Percentiles rank a stretch among this genome's conserved stretches.
Evolutionary conservation across 2,113 vertebrate species (phyloP).

Genomic region (Heloderma charlesbogerti): DNA sequence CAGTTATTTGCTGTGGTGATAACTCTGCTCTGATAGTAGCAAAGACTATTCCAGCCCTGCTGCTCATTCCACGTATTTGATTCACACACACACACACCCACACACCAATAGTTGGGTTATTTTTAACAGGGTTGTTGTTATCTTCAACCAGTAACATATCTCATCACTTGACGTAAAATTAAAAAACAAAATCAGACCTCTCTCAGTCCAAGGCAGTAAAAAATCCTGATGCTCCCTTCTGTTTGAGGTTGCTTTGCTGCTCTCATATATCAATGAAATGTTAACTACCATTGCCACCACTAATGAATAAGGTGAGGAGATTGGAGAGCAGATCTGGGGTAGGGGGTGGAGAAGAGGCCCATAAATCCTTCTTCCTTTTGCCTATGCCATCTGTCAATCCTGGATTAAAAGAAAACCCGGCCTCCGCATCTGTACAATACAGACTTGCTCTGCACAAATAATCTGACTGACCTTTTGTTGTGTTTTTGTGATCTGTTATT

Average conservation of each 20-base stretch:
- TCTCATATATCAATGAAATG: not conserved
- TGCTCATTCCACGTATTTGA: not conserved
- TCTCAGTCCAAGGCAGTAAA: slow-evolving; percentile 21
- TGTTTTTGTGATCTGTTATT: not conserved
- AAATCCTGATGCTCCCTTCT: not conserved
- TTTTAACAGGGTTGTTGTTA: not conserved
- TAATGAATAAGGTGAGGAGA: slow-evolving; percentile 30
- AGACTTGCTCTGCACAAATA: slow-evolving; percentile 6
- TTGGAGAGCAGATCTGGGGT: slow-evolving; percentile 1
- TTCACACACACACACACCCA: accelerated
- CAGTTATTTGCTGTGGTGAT: slow-evolving; percentile 42
- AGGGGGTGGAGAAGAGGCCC: not conserved
- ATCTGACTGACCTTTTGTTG: slow-evolving; percentile 48
- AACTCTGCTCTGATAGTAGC: not conserved
- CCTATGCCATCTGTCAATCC: not conserved
- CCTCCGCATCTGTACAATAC: slow-evolving; percentile 15
- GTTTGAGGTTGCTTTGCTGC: slow-evolving; percentile 26
- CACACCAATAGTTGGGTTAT: not conserved
- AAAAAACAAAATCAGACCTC: not conserved
- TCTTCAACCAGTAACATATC: not conserved
- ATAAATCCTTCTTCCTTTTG: slow-evolving; percentile 3
- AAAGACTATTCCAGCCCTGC: slow-evolving; percentile 5
- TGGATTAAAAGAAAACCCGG: not conserved
- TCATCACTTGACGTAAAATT: not conserved
- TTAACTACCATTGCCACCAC: slow-evolving; percentile 22